Conservation (phyloP, 2,797 vertebrate genomes). For the Hirundo rustica region DNA sequence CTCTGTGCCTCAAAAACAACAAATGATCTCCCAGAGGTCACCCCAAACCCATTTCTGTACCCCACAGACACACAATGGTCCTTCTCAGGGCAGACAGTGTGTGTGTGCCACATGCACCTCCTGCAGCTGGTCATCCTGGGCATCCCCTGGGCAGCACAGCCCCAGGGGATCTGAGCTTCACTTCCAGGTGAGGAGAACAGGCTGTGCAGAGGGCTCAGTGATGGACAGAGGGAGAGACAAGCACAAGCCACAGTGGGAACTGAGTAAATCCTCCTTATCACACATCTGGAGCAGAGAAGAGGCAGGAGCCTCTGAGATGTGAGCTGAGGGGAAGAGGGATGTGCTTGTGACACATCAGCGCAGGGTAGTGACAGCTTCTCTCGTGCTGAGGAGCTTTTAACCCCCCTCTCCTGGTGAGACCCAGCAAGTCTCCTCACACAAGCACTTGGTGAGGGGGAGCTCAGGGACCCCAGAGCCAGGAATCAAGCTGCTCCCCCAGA, state of each 20-base stretch:
- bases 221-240: neutral
- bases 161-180: neutral
- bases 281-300: neutral
- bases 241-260: neutral
- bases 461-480: neutral
- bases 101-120: neutral
- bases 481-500: conserved; percentile 7
- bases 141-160: neutral
- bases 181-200: neutral
- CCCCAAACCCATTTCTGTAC: neutral
- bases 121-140: neutral
- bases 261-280: neutral
- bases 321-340: neutral
- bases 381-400: neutral
- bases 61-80: neutral
- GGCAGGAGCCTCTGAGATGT: neutral
- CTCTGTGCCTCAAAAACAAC: neutral
- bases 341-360: neutral
- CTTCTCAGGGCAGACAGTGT: neutral
- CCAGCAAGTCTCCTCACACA: conserved; percentile 29
- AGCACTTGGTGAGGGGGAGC: conserved; percentile 11
- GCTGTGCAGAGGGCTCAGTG: neutral
- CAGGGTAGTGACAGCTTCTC: neutral
- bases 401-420: conserved; percentile 4
- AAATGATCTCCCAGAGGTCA: neutral